Conservation (phyloP, 2,888 invertebrate genomes). For the Agriopis leucophaearia region DNA sequence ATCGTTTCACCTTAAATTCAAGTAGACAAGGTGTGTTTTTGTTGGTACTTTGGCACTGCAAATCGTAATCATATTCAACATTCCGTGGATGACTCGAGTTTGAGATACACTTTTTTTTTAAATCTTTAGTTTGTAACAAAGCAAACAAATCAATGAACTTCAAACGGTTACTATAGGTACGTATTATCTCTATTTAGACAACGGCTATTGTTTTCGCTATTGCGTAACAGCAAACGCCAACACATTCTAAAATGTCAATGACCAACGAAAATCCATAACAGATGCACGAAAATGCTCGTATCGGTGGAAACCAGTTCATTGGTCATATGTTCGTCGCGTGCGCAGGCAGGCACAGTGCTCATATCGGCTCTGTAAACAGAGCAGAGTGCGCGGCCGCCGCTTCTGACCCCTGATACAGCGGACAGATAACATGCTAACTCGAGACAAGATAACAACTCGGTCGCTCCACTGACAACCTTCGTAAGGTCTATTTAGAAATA, state of each 20-base stretch:
- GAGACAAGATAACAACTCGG: slow-evolving; percentile 31
- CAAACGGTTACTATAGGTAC: background rate
- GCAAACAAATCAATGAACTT: background rate
- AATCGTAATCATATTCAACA: too few species aligned
- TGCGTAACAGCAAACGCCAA: slow-evolving; percentile 24
- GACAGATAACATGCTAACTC: slow-evolving; percentile 60
- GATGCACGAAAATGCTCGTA: slow-evolving; percentile 48
- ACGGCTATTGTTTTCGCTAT: slow-evolving; percentile 37
- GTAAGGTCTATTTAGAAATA: slow-evolving; percentile 25
- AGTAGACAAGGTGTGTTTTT: too few species aligned
- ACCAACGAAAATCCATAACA: slow-evolving; percentile 48
- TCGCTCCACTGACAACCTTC: slow-evolving; percentile 54
- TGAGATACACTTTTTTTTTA: background rate
- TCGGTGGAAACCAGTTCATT: slow-evolving; percentile 52
- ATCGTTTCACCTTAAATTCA: too few species aligned
- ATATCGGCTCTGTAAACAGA: slow-evolving; percentile 67
- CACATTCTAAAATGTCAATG: slow-evolving; percentile 45
- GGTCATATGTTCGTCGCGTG: slow-evolving; percentile 77
- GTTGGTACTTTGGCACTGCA: too few species aligned
- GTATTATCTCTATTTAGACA: slow-evolving; percentile 14
- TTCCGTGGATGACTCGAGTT: background rate
- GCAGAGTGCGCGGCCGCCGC: slow-evolving; percentile 65
- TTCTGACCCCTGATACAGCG: slow-evolving; percentile 73
- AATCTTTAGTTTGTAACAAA: background rate
- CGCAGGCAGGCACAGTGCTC: slow-evolving; percentile 58